A percentile compares a stretch with the other conserved stretches of the same genome.
phyloP scores from a whole-genome alignment of 2,797 vertebrate species.

The Leuciscus waleckii region DNA sequence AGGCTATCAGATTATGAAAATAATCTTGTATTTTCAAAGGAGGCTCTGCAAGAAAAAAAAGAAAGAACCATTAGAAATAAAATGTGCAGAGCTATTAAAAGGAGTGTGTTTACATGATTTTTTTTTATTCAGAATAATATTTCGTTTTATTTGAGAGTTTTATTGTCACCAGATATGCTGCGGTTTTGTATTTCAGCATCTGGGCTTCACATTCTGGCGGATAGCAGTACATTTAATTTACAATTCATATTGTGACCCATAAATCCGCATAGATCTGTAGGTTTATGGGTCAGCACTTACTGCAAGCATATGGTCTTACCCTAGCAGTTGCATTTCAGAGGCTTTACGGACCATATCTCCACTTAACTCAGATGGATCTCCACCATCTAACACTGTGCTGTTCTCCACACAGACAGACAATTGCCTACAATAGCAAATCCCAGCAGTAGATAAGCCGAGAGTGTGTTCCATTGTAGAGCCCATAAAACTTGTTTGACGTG shows the following conservation, averaged over 20 bases:
- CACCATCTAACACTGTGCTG: conserved; percentile 18
- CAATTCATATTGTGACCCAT: conserved; percentile 4
- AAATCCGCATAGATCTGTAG: conserved; percentile 4
- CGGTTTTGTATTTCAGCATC: neutral
- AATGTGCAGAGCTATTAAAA: neutral
- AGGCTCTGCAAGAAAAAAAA: neutral
- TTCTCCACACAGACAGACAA: conserved; percentile 39
- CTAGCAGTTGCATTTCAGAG: conserved; percentile 43
- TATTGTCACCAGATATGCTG: neutral
- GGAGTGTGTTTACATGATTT: neutral
- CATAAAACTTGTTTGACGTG: conserved; percentile 56
- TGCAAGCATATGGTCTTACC: conserved; percentile 31
- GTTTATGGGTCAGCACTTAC: conserved; percentile 39
- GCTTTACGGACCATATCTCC: conserved; percentile 16
- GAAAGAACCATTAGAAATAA: neutral
- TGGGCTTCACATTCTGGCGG: neutral
- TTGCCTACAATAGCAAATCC: conserved; percentile 44
- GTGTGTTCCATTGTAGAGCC: conserved; percentile 47
- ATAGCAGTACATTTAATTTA: conserved; percentile 6
- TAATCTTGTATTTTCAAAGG: neutral
- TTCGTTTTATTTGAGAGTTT: neutral
- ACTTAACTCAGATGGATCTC: conserved; percentile 21
- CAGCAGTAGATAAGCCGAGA: conserved; percentile 44
- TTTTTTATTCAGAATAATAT: neutral
- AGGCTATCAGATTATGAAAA: conserved; percentile 2